Base-by-base conservation (phyloP, 2,888 invertebrate genomes). In the Cataglyphis livida region DNA sequence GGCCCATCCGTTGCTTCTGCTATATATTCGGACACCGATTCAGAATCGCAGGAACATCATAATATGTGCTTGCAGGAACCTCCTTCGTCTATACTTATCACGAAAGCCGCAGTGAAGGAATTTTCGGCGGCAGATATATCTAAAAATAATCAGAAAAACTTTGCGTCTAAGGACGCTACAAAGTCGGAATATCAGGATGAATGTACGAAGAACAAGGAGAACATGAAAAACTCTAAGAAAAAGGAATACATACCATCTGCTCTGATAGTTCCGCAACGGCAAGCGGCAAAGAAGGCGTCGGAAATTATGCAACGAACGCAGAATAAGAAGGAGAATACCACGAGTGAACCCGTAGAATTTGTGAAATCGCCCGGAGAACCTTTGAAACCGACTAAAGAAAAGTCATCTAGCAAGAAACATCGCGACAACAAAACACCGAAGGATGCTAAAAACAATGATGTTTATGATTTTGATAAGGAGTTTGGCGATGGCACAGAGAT, bases 201-300 rank as follows among this genome's bases (percentile, higher is more conserved):
- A 74, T 95, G 84, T 6, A 81, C 91, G 25, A 95, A 95, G 89
- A 95, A 95, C 87, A 95, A 95, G 87, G 95, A 95, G 87, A 95
- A 95, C 84, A 95, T 95, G 3, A 94, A 93, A 71, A 79, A 89
- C 0, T 71, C 85, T 18, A 94, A 94, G 85, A 95, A 93, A 90
- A 96, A 96, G 90, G 96, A 96, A 82, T 95, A 96, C 90, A 93
- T 94, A 86, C 96, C 97, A n/a, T 96, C 97, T 1, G 97, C 98
- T 95, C 95, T 98, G 74, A 98, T 98, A 87, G 98, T 98, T 61
- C 98, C 98, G 1, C 98, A 98, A 93, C 95, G 98, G 75, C 98
- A 98, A 95, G 98, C 98, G 41, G 98, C 98, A 38, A 98, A 98
- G 94, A 98, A 98, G 93, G 98, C 98, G 0, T 97, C 98, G 0